Evolutionary conservation across 1,140 invertebrate species (phyloP).

Genomic region (Pygmarrhopalites habei): DNA sequence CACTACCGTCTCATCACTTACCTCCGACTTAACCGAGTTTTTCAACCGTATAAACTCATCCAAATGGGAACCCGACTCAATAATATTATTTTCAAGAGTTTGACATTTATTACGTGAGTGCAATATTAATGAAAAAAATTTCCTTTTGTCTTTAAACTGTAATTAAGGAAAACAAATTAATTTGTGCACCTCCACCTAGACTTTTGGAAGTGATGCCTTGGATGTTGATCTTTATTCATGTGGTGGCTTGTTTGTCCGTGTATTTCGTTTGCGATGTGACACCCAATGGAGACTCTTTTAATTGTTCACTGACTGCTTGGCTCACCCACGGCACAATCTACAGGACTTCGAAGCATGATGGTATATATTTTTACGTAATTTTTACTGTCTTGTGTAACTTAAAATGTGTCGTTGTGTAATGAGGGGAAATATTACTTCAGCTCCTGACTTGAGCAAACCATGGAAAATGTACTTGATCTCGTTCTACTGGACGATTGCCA

Average conservation of each 20-base stretch:
- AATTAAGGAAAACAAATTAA: background rate
- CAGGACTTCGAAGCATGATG: background rate
- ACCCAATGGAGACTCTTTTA: background rate
- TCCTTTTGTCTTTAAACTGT: background rate
- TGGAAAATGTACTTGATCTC: conserved; percentile 10
- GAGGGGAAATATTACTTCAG: too few species aligned
- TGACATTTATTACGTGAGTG: conserved; percentile 28
- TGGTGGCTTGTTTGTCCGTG: conserved; percentile 12
- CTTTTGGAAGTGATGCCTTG: conserved; percentile 33
- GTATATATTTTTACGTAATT: too few species aligned
- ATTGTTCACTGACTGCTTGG: conserved; percentile 22
- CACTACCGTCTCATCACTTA: conserved; percentile 12
- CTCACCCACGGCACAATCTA: conserved; percentile 24
- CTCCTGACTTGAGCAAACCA: conserved; percentile 11
- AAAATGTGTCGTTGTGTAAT: too few species aligned
- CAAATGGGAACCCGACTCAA: conserved; percentile 11
- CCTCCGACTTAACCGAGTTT: conserved; percentile 22
- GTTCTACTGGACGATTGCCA: conserved; percentile 27
- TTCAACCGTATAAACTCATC: conserved; percentile 31
- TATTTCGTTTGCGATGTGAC: conserved; percentile 16
- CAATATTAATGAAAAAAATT: background rate
- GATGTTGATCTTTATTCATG: conserved; percentile 26
- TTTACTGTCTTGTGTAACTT: too few species aligned
- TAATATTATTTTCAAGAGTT: conserved; percentile 29
- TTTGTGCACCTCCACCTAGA: conserved; percentile 3